Base-by-base conservation (phyloP, 2,888 invertebrate genomes). In the Cetonia aurata region DNA sequence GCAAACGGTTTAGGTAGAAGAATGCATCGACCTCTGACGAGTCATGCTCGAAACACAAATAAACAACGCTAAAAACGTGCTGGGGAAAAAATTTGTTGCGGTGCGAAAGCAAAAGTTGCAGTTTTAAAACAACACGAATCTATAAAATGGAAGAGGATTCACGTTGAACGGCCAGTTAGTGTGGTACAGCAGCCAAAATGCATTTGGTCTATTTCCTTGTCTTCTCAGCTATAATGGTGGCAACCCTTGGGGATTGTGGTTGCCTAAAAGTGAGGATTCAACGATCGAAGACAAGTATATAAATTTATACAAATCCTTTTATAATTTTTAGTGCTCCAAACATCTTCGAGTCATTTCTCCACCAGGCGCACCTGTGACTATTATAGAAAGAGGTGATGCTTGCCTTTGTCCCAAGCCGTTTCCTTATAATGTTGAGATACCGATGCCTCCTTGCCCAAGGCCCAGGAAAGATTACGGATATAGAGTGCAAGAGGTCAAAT, bases 311-410 rank as follows among this genome's bases (percentile, higher is more conserved):
- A n/a, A n/a, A n/a, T n/a, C n/a, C n/a, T n/a, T n/a, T n/a, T n/a
- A n/a, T n/a, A n/a, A n/a, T n/a, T 79, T 81, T 67, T 71, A 84
- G 83, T 84, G 84, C 72, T 80, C 81, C 59, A 82, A 80, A 73
- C 75, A 83, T 71, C 71, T 84, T 31, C 73, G 75, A 19, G 78
- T 83, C 0, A 75, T 80, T 4, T 81, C 80, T 4, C 78, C 78
- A 19, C 78, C 79, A 12, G 70, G 75, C 9, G 67, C 77, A 12
- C 79, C 81, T 0, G 71, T 79, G 10, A 80, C 81, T 69, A 74
- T 84, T 1, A 81, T 84, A 15, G 80, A 79, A 73, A 80, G 79
- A 71, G 78, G 75, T 50, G 57, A 75, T 69, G 46, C 72, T 31
- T 77, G 77, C 60, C 56, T 72, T 10, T 78, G 78, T 59, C 72